Percentiles rank a stretch among this genome's conserved stretches.
Conservation (phyloP, 2,888 invertebrate genomes). For the Muscina levida region DNA sequence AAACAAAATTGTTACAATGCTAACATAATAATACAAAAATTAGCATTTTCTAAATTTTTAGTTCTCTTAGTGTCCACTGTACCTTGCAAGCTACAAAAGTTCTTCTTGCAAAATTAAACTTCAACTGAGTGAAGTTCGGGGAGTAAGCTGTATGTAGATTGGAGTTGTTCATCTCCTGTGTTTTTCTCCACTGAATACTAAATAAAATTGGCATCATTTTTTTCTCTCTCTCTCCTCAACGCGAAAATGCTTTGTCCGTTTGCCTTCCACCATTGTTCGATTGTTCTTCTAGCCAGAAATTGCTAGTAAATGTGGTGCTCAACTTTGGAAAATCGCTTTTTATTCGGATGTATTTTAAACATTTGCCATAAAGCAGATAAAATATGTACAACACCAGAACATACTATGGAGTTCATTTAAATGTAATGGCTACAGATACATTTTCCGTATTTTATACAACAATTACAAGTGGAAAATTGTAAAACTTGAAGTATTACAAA, state of each 20-base stretch:
- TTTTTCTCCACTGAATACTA: conserved; percentile 41
- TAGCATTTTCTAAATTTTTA: no score
- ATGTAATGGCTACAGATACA: conserved; percentile 40
- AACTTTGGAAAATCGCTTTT: conserved; percentile 43
- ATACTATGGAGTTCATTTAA: conserved; percentile 40
- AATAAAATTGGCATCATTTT: conserved; percentile 55
- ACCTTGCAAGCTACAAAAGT: no score
- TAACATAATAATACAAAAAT: no score
- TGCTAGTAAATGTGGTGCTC: conserved; percentile 22
- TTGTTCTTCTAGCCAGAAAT: conserved; percentile 21
- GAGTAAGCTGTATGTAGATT: conserved; percentile 27
- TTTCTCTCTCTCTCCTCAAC: conserved; percentile 8
- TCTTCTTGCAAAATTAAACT: conserved; percentile 17
- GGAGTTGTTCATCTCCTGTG: conserved; percentile 34
- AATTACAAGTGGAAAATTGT: conserved; percentile 52
- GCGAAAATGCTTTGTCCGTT: no score
- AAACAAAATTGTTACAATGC: no score
- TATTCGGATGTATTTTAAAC: conserved; percentile 24
- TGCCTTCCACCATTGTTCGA: no score
- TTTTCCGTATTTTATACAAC: conserved; percentile 23
- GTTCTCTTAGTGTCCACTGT: no score
- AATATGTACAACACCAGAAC: conserved; percentile 36
- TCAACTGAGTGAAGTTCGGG: not conserved
- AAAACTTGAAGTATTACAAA: not conserved
- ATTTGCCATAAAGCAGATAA: conserved; percentile 56